These are phyloP conservation scores for Polypedilum vanderplanki DNA, from an alignment of 1,140 invertebrate genomes.

Conservation along the genomic window DNA sequence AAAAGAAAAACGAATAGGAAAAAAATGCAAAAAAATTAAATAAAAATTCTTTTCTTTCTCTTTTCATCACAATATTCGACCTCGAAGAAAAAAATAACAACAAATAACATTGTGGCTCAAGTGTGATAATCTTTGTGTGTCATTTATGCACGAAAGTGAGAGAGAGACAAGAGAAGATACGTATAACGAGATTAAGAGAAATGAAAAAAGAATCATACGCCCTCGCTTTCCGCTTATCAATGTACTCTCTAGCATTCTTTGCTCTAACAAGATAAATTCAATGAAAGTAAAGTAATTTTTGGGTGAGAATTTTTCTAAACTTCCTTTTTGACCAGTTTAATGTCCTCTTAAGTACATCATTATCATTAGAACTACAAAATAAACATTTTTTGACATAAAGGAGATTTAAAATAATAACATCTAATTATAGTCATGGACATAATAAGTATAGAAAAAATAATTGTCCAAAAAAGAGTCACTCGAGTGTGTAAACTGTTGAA, in stretches of 20 bases:
- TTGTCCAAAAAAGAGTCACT: neutral
- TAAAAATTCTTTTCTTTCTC: neutral
- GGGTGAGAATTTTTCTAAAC: too few relatives aligned
- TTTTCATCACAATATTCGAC: neutral
- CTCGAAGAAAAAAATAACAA: neutral
- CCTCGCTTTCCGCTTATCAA: neutral
- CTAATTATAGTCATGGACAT: too few relatives aligned
- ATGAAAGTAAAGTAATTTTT: too few relatives aligned
- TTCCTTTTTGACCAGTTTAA: too few relatives aligned
- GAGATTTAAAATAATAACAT: too few relatives aligned
- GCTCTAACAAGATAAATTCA: too few relatives aligned
- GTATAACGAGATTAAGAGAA: neutral
- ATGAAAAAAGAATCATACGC: slow-evolving; percentile 2
- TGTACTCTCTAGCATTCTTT: too few relatives aligned
- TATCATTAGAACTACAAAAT: too few relatives aligned
- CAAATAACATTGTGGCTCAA: neutral
- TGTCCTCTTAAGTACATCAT: too few relatives aligned
- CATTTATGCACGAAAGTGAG: neutral
- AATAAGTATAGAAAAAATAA: neutral
- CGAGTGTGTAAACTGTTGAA: slow-evolving; percentile 8
- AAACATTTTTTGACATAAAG: too few relatives aligned
- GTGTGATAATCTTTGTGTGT: neutral
- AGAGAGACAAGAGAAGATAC: neutral
- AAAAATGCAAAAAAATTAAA: slow-evolving; percentile 27
- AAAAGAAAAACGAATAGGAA: slow-evolving; percentile 35